These are phyloP conservation scores for Luidia sarsii DNA, from an alignment of 53 echinoderm and acorn worm genomes.

Conservation along the genomic window DNA sequence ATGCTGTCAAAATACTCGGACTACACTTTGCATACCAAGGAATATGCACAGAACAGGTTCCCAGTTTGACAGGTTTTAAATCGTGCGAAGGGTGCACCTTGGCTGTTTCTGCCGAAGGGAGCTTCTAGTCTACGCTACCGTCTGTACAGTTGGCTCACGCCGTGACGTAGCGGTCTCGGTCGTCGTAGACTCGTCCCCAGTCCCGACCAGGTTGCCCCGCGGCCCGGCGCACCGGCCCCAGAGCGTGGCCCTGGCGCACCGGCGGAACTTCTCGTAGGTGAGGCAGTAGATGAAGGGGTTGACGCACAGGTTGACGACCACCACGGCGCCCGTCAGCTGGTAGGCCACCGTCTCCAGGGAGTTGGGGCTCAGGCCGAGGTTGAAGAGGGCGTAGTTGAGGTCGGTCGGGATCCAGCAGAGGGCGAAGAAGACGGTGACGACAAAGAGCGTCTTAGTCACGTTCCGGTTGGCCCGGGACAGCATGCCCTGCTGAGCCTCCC, in stretches of 20 bases:
- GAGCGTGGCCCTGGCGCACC: not conserved
- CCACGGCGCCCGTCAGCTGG: constrained; percentile 26
- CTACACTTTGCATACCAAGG: too few relatives aligned
- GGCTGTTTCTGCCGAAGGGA: too few relatives aligned
- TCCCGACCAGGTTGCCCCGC: too few relatives aligned
- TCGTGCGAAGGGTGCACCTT: too few relatives aligned
- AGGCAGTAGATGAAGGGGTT: constrained; percentile 67
- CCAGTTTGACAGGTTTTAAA: too few relatives aligned
- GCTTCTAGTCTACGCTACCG: too few relatives aligned
- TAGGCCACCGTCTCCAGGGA: constrained; percentile 7
- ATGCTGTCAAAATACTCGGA: too few relatives aligned
- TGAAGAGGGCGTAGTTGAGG: constrained; percentile 39
- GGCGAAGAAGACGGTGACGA: constrained; percentile 49
- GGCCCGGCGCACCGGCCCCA: too few relatives aligned
- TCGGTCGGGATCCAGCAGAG: constrained; percentile 63
- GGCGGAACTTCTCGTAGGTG: constrained; percentile 13
- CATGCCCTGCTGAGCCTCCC: not conserved
- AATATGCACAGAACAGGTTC: too few relatives aligned
- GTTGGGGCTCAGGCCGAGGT: constrained; percentile 21
- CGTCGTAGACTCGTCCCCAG: too few relatives aligned
- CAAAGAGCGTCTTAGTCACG: constrained; percentile 46
- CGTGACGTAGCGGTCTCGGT: too few relatives aligned
- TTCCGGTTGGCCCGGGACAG: constrained; percentile 55
- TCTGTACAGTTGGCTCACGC: too few relatives aligned
- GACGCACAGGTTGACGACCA: constrained; percentile 59